phyloP scores from a whole-genome alignment of 2,113 vertebrate species.

The Gymnocephalus cernua region DNA sequence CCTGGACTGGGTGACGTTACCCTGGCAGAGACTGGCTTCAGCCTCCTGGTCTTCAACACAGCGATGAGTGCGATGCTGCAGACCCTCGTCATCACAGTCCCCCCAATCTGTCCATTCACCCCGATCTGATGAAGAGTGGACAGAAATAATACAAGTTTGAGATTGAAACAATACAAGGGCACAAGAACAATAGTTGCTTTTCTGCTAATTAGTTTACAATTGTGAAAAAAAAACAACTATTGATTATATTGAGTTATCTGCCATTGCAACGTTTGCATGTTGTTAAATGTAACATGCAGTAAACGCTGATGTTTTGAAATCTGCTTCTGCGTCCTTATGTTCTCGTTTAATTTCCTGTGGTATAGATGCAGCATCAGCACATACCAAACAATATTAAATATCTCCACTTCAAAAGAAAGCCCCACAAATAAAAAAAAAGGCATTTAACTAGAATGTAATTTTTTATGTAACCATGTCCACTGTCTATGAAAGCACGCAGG shows the following conservation, averaged over 20 bases:
- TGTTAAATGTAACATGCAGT: background rate
- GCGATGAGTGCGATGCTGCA: conserved; percentile 87
- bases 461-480: background rate
- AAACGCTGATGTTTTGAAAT: background rate
- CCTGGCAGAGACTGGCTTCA: conserved; percentile 82
- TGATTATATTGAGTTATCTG: too few species aligned
- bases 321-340: background rate
- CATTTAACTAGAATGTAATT: background rate
- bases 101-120: conserved; percentile 93
- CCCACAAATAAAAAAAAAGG: background rate
- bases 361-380: background rate
- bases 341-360: background rate
- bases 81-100: conserved; percentile 88
- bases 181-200: background rate
- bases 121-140: conserved; percentile 83
- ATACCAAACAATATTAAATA: background rate
- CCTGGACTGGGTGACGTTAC: conserved; percentile 91
- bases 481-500: background rate
- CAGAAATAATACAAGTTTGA: background rate
- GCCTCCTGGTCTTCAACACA: conserved; percentile 85
- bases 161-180: background rate
- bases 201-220: background rate
- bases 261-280: background rate
- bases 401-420: conserved; percentile 6
- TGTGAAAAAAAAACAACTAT: too few species aligned